Evolutionary conservation across 92 coral and sea anemone genomes (phyloP).

Genomic region (Phymanthus crucifer): DNA sequence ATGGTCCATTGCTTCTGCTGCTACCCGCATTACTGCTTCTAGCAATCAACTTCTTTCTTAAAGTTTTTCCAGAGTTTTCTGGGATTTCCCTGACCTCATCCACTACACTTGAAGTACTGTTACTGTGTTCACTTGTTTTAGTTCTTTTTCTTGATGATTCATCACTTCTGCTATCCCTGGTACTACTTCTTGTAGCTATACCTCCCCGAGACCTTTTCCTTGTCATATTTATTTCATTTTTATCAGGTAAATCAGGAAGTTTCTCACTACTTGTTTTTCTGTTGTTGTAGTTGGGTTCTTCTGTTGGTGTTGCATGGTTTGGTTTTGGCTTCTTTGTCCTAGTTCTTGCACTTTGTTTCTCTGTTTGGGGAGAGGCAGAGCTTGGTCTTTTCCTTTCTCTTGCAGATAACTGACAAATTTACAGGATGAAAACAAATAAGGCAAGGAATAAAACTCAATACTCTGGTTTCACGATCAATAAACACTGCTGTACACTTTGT

Average conservation of each 20-base stretch:
- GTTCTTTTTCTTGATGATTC: background rate
- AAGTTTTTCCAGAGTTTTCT: background rate
- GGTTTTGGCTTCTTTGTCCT: background rate
- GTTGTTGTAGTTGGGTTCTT: background rate
- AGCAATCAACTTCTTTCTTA: background rate
- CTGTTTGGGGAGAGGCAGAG: background rate
- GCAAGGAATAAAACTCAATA: no score
- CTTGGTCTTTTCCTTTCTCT: constrained; percentile 12
- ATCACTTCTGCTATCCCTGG: background rate
- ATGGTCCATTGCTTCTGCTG: no score
- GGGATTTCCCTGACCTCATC: background rate
- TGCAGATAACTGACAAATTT: background rate
- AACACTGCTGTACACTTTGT: no score
- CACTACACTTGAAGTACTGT: background rate
- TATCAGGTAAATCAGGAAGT: background rate
- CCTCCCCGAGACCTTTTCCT: background rate
- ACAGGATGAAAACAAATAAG: no score
- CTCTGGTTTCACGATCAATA: no score
- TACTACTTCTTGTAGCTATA: background rate
- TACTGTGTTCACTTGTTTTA: background rate
- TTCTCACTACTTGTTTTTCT: background rate
- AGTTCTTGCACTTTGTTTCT: background rate
- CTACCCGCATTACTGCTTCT: no score
- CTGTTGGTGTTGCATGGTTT: background rate
- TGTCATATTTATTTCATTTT: constrained; percentile 9